Conservation (phyloP, 1,140 invertebrate genomes). For the Solenopsis invicta region DNA sequence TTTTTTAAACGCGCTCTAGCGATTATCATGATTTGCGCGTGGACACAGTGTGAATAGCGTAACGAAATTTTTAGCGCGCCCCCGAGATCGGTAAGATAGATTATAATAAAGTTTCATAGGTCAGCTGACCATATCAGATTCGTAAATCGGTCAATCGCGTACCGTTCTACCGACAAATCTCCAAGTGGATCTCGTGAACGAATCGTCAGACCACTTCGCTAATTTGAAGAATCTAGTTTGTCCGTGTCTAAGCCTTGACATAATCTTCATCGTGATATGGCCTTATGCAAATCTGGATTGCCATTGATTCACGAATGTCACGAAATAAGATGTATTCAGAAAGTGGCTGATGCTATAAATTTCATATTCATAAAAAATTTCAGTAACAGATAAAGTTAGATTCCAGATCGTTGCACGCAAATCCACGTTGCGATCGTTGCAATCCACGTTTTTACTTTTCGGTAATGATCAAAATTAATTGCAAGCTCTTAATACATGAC, state of each 20-base stretch:
- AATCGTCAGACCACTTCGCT: background rate
- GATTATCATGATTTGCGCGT: constrained; percentile 6
- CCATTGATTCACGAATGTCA: constrained; percentile 5
- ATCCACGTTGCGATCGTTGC: background rate
- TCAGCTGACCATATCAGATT: background rate
- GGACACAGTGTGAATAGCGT: background rate
- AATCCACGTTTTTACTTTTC: constrained; percentile 9
- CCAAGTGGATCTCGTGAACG: background rate
- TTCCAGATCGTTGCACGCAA: background rate
- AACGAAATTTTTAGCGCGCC: background rate
- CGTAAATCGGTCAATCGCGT: constrained; percentile 14
- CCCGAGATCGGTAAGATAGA: background rate
- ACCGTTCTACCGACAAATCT: background rate
- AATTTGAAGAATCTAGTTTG: constrained; percentile 35
- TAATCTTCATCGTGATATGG: constrained; percentile 29
- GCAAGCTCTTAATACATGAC: constrained; percentile 39
- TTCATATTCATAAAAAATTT: background rate
- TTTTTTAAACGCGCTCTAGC: background rate
- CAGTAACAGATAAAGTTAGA: background rate
- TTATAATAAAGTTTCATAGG: background rate
- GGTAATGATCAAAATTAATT: constrained; percentile 27
- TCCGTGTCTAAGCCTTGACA: constrained; percentile 5
- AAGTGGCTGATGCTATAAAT: background rate
- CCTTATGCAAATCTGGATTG: constrained; percentile 26
- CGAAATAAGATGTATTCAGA: background rate